phyloP scores from a whole-genome alignment of 2,113 vertebrate species.

The Marcusenius ussheri region DNA sequence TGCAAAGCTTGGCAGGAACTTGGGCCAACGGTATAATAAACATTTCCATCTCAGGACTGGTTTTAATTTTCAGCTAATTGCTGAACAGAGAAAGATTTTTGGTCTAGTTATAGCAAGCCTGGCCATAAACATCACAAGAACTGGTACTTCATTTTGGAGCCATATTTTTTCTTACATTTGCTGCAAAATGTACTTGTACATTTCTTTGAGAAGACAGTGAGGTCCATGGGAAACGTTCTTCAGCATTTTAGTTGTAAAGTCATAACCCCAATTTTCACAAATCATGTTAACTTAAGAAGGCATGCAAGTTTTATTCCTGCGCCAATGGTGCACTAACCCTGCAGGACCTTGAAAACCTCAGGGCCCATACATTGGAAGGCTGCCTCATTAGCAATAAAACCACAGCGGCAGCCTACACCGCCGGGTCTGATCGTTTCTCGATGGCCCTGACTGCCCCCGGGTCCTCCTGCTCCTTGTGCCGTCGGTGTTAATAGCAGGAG shows the following conservation, averaged over 20 bases:
- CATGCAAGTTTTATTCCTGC: background rate
- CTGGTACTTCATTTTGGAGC: background rate
- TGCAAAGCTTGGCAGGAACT: background rate
- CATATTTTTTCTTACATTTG: background rate
- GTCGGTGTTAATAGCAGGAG: background rate
- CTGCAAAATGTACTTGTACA: background rate
- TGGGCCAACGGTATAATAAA: background rate
- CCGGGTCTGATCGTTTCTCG: background rate
- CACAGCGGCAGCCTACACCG: background rate
- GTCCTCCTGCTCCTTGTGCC: background rate
- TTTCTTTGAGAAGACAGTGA: background rate
- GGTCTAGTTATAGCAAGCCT: background rate
- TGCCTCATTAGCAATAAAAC: constrained; percentile 4
- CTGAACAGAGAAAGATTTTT: constrained; percentile 1
- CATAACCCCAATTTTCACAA: background rate
- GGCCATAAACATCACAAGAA: background rate
- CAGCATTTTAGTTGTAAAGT: background rate
- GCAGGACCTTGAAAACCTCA: background rate
- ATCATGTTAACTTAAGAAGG: background rate
- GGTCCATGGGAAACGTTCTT: background rate
- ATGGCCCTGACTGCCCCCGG: background rate
- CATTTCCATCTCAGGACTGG: background rate
- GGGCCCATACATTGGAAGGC: background rate
- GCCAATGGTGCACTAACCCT: background rate
- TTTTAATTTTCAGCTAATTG: constrained; percentile 21